These are phyloP conservation scores for Orchestia grillus DNA, from an alignment of 1,140 invertebrate genomes.

Conservation along the genomic window DNA sequence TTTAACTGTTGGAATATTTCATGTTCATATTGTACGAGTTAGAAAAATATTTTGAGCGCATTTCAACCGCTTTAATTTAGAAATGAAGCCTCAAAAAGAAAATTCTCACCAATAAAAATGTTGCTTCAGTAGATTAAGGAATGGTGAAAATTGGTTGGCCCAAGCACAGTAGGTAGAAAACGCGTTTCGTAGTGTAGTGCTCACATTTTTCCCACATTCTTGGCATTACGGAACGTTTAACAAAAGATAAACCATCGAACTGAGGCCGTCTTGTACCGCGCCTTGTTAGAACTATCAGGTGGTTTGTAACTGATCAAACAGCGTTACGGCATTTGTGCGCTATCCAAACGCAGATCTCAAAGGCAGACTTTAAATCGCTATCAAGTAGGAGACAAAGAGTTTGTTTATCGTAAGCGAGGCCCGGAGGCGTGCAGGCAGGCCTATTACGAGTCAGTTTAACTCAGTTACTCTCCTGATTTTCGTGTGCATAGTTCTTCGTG, in stretches of 20 bases:
- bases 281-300: neutral
- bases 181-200: neutral
- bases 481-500: neutral
- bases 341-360: neutral
- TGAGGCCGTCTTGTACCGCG: neutral
- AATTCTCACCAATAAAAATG: neutral
- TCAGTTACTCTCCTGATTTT: neutral
- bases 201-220: neutral
- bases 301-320: neutral
- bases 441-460: neutral
- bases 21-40: too few relatives aligned
- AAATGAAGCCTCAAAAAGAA: neutral
- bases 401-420: neutral
- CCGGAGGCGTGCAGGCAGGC: neutral
- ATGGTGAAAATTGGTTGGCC: neutral
- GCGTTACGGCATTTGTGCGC: neutral
- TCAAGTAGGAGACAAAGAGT: neutral
- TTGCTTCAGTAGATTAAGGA: neutral
- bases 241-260: neutral
- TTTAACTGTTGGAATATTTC: too few relatives aligned
- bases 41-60: too few relatives aligned
- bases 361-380: neutral
- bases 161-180: neutral
- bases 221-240: neutral
- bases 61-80: neutral